A percentile compares a stretch with the other conserved stretches of the same genome.
phyloP scores from a whole-genome alignment of 2,797 vertebrate species.

The Decapterus maruadsi region DNA sequence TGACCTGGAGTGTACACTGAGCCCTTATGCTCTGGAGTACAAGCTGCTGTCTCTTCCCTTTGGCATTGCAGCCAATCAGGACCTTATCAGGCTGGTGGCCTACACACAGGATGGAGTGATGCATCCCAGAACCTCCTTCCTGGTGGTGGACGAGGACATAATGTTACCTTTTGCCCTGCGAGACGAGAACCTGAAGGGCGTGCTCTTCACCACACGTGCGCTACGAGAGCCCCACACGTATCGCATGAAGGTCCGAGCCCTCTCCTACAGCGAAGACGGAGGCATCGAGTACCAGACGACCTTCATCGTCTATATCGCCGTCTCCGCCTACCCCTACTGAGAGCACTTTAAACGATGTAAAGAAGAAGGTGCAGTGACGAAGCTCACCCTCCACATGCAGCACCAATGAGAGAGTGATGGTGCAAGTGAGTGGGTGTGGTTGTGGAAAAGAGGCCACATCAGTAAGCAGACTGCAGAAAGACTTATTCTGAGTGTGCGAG shows the following conservation, averaged over 20 bases:
- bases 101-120: constrained; percentile 96
- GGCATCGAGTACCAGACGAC: constrained; percentile 96
- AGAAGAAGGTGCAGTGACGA: constrained; percentile 18
- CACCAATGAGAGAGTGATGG: constrained; percentile 19
- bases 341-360: constrained; percentile 75
- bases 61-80: constrained; percentile 95
- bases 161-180: constrained; percentile 92
- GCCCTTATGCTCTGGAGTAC: constrained; percentile 96
- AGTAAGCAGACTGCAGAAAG: constrained; percentile 60
- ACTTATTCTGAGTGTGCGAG: constrained; percentile 49
- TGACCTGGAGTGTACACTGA: constrained; percentile 93
- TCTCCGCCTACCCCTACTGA: constrained; percentile 97
- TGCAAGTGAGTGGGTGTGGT: constrained; percentile 40
- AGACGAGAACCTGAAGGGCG: constrained; percentile 95
- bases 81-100: constrained; percentile 96
- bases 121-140: constrained; percentile 95
- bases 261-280: constrained; percentile 90
- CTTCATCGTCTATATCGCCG: constrained; percentile 97
- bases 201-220: constrained; percentile 91
- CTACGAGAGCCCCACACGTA: constrained; percentile 92
- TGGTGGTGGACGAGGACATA: constrained; percentile 88
- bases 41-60: constrained; percentile 96
- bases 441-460: constrained; percentile 62
- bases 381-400: constrained; percentile 5
- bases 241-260: constrained; percentile 94